These are phyloP conservation scores for Lithosia quadra DNA, from an alignment of 2,888 invertebrate species.

Conservation along the genomic window DNA sequence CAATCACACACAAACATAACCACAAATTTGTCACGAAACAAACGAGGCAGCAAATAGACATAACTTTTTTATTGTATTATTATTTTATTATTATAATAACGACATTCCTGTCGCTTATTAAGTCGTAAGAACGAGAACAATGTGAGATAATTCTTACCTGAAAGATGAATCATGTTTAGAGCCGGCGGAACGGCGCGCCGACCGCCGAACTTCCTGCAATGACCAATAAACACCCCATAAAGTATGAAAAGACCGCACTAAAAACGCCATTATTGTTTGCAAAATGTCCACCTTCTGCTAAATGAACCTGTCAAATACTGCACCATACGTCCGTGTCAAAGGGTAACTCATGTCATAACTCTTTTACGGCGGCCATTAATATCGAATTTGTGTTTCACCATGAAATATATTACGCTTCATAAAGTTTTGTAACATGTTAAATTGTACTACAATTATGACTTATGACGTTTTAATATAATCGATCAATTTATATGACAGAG, in stretches of 20 bases:
- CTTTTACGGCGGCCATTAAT: slow-evolving; percentile 49
- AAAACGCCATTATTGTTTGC: slow-evolving; percentile 81
- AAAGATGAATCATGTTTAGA: slow-evolving; percentile 81
- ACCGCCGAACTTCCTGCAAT: slow-evolving; percentile 73
- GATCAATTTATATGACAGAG: no score
- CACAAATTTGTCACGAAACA: neutral
- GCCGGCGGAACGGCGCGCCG: slow-evolving; percentile 67
- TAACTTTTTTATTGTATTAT: neutral
- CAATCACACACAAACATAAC: neutral
- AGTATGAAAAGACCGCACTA: slow-evolving; percentile 82
- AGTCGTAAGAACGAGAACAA: slow-evolving; percentile 71
- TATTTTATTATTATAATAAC: neutral
- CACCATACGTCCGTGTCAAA: slow-evolving; percentile 60
- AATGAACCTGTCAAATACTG: slow-evolving; percentile 81
- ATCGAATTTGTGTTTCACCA: slow-evolving; percentile 46
- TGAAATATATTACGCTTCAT: slow-evolving; percentile 51
- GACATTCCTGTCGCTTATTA: slow-evolving; percentile 67
- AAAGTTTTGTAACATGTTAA: slow-evolving; percentile 61
- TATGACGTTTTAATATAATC: slow-evolving; percentile 40
- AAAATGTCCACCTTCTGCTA: slow-evolving; percentile 82
- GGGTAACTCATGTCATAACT: slow-evolving; percentile 50
- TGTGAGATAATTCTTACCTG: slow-evolving; percentile 73
- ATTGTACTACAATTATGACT: slow-evolving; percentile 61
- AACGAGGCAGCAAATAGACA: neutral
- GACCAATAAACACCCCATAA: slow-evolving; percentile 85